phyloP scores from a whole-genome alignment of 2,888 invertebrate species.

The Amphipyra berbera region DNA sequence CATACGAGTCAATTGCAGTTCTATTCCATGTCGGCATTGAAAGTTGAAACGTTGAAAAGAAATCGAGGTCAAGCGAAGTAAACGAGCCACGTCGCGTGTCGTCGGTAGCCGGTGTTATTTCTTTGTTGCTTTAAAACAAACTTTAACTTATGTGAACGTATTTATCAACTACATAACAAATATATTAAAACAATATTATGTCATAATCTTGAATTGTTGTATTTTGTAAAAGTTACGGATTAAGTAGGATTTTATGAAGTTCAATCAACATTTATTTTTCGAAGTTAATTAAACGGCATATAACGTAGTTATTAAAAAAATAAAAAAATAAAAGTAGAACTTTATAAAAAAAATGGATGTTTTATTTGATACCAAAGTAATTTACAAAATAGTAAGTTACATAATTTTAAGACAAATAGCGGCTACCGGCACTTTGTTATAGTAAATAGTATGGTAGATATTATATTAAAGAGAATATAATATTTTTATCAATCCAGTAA shows the following conservation, averaged over 20 bases:
- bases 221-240: background rate
- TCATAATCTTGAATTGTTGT: background rate
- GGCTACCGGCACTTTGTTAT: background rate
- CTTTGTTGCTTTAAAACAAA: constrained; percentile 67
- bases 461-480: too few relatives aligned
- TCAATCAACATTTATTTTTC: background rate
- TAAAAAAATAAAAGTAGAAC: too few relatives aligned
- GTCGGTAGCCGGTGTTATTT: constrained; percentile 72
- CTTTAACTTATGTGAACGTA: constrained; percentile 57
- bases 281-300: background rate
- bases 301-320: background rate
- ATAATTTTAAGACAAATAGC: background rate
- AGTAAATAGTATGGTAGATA: too few relatives aligned
- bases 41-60: constrained; percentile 87
- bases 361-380: background rate
- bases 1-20: constrained; percentile 59
- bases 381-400: background rate
- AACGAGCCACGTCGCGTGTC: constrained; percentile 79
- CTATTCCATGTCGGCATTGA: constrained; percentile 83
- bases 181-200: background rate
- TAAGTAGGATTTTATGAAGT: too few relatives aligned
- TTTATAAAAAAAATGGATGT: too few relatives aligned
- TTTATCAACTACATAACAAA: constrained; percentile 11
- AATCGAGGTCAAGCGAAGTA: constrained; percentile 87
- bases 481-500: too few relatives aligned